A percentile compares a stretch with the other conserved stretches of the same genome.
Evolutionary conservation across 2,113 vertebrate genomes (phyloP).

Genomic region (Oxyruncus cristatus): DNA sequence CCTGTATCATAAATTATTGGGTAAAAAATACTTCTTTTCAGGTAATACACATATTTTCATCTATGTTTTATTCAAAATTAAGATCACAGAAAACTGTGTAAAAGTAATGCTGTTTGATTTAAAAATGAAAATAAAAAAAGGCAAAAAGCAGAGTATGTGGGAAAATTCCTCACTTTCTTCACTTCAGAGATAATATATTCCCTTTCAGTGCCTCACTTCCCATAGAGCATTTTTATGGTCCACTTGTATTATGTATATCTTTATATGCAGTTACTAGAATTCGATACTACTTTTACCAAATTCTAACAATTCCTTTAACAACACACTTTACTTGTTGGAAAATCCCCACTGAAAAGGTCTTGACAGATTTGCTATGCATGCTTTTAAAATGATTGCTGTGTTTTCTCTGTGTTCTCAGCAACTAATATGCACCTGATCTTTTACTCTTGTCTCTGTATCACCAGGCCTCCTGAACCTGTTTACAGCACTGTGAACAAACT

Average conservation of each 20-base stretch:
- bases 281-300: not conserved
- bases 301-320: not conserved
- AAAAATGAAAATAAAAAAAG: too few species aligned
- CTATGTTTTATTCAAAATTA: not conserved
- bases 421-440: constrained; percentile 57
- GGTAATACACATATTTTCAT: not conserved
- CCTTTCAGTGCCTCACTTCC: not conserved
- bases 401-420: not conserved
- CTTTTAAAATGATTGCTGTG: constrained; percentile 4
- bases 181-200: not conserved
- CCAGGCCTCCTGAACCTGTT: constrained; percentile 96
- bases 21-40: not conserved
- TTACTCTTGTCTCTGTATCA: constrained; percentile 77
- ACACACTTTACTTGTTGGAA: constrained; percentile 3
- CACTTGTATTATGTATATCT: not conserved
- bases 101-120: not conserved
- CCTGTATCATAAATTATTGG: not conserved
- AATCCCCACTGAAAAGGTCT: not conserved
- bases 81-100: not conserved
- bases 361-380: constrained; percentile 45
- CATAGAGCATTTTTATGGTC: not conserved
- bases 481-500: constrained; percentile 99
- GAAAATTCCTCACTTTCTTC: not conserved
- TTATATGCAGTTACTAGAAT: not conserved
- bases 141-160: not conserved